Evolutionary conservation across 2,888 invertebrate genomes (phyloP).

Genomic region (Molanna angustata): DNA sequence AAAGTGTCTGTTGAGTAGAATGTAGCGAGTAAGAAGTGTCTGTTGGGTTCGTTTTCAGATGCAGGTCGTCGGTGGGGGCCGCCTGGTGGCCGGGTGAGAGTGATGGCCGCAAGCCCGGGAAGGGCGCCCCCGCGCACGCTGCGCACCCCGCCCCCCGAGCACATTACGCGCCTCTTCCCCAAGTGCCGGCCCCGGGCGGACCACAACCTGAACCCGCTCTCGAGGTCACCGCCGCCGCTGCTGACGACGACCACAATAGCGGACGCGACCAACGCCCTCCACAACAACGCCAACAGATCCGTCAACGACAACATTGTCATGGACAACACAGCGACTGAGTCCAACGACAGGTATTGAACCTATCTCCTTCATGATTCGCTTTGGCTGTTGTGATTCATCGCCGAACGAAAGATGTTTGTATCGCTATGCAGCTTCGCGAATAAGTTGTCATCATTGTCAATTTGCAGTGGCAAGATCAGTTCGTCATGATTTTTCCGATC

Average conservation of each 20-base stretch:
- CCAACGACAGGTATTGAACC: conserved; percentile 21
- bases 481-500: too few species aligned
- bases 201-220: conserved; percentile 49
- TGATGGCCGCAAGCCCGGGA: conserved; percentile 45
- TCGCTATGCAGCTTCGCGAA: too few species aligned
- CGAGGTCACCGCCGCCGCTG: too few species aligned
- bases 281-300: conserved; percentile 6
- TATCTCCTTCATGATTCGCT: too few species aligned
- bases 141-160: conserved; percentile 60
- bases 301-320: conserved; percentile 20
- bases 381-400: too few species aligned
- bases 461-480: too few species aligned
- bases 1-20: too few species aligned
- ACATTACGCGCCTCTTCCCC: conserved; percentile 81
- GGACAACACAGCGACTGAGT: conserved; percentile 13
- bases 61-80: conserved; percentile 24
- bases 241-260: conserved; percentile 46
- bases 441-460: too few species aligned
- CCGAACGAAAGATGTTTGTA: too few species aligned
- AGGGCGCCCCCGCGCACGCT: conserved; percentile 34
- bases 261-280: conserved; percentile 40
- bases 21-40: too few species aligned
- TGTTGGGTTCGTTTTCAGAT: conserved; percentile 5
- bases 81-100: conserved; percentile 35
- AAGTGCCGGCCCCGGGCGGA: conserved; percentile 77